Base-by-base conservation (phyloP, 2,888 invertebrate genomes). In the Baronia brevicornis region DNA sequence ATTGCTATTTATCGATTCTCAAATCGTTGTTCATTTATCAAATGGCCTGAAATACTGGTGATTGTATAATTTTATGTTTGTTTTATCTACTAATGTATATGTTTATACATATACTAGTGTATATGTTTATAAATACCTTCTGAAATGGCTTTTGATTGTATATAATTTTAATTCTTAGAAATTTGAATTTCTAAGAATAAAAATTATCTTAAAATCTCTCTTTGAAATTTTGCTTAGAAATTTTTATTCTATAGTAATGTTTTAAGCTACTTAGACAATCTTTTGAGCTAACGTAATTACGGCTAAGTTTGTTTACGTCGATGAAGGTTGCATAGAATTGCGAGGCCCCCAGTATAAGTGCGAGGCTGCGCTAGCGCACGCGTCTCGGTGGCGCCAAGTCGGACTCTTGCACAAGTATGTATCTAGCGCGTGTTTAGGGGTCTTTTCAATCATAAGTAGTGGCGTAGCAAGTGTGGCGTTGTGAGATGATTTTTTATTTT, bases 311-410 rank as follows among this genome's bases (percentile, higher is more conserved):
- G 77, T 80, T 82, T 82, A 80, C 69, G 69, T 75, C 73, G 66
- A 63, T 63, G 75, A 75, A 84, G 82, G 82, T 78, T 82, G 75
- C 72, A 80, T 73, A 58, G 70, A 79, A 79, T 79, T 78, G 82
- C 79, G 79, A 79, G 73, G 77, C 70, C 64, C 64, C 65, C 82
- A 82, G 82, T 82, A 68, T 66, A 68, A 69, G 75, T 73, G 75
- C 53, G 77, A 72, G 78, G 67, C 75, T 79, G 78, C 73, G 72
- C 75, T 62, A 55, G 80, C 79, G 68, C 77, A 80, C 75, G 80
- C 84, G 82, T 84, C 82, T 84, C 75, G 60, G 58, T 69, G 82
- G 80, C 82, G 79, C 80, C 80, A 71, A 59, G 53, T 51, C 56
- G 54, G 48, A 49, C 54, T 51, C 62, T 80, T 82, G 66, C 74